Percentiles rank a stretch among this genome's conserved stretches.
phyloP scores from a whole-genome alignment of 2,113 vertebrate genomes.

The Ammodytes dubius region DNA sequence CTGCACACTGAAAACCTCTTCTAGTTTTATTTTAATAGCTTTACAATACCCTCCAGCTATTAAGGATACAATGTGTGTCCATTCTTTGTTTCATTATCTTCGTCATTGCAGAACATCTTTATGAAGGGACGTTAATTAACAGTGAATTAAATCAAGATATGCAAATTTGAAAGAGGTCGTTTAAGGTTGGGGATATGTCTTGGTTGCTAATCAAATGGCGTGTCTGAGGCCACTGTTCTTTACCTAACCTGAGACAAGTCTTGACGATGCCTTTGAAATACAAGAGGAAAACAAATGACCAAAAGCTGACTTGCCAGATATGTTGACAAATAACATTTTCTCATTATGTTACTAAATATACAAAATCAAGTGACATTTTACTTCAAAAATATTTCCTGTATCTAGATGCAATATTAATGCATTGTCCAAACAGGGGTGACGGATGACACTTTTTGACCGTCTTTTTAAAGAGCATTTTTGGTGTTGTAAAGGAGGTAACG shows the following conservation, averaged over 20 bases:
- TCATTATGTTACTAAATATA: background rate
- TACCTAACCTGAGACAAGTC: background rate
- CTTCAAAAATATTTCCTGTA: no score
- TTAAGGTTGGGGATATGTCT: no score
- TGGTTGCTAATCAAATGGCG: no score
- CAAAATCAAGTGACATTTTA: no score
- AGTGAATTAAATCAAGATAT: background rate
- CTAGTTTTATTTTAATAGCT: constrained; percentile 14
- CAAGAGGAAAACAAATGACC: background rate
- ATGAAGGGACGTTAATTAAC: background rate
- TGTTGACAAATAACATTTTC: background rate
- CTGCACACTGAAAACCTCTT: background rate
- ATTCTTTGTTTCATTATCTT: background rate
- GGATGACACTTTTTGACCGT: no score
- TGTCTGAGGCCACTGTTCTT: background rate
- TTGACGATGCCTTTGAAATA: no score
- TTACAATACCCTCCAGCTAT: background rate
- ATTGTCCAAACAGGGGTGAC: no score
- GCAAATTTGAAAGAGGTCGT: background rate
- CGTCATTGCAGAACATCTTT: constrained; percentile 2
- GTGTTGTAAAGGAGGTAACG: no score
- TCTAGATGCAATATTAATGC: no score
- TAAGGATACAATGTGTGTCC: background rate
- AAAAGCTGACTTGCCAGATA: background rate
- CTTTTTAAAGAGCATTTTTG: no score